Base-by-base conservation (phyloP, 2,888 invertebrate species). In the Escarpia spicata region DNA sequence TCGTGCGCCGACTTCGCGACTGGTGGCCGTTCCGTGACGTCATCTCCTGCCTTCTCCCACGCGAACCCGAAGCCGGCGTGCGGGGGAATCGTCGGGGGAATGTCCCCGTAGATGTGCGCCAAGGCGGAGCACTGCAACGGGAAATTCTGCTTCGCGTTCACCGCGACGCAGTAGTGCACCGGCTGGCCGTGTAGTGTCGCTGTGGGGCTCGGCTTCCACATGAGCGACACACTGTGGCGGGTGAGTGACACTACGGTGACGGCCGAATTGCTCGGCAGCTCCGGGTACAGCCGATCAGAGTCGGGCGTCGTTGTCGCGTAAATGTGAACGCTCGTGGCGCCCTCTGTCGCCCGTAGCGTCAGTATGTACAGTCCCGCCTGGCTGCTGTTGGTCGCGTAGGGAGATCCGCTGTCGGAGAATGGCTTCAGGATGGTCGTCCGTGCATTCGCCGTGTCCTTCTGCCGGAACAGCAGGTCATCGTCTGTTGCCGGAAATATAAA, bases 61-160 rank as follows among this genome's bases (percentile, higher is more conserved):
- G 94, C 91, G 93, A 96, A 96, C 8, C 95, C 95, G 93, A 96
- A 96, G 3, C 95, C 95, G n/a, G 95, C 93, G 92, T 94, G 93
- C 6, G 94, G 94, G 3, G 95, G 95, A 58, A 95, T 93, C 6
- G 95, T 96, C 0, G 96, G 96, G 12, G 95, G 95, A n/a, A 90
- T 26, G 92, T 96, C 96, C 6, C 96, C 96, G 90, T 95, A 94
- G 43, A 95, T 94, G 92, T 96, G 96, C 0, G 96, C 96, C 93
- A 96, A 95, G 1, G 97, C 97, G 43, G 97, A 97, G 95, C 97
- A 97, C 75, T 97, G 95, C 0, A 97, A 97, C 15, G 96, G 95
- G 95, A 97, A 97, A 94, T 97, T 96, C 89, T 95, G 95, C 90
- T 95, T 95, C 2, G 96, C 96, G 95, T 97, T 97, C 75, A 97